Evolutionary conservation across 2,113 vertebrate genomes (phyloP), one percentile per base, ranked within the genome.

Genomic region (Felis chaus): DNA sequence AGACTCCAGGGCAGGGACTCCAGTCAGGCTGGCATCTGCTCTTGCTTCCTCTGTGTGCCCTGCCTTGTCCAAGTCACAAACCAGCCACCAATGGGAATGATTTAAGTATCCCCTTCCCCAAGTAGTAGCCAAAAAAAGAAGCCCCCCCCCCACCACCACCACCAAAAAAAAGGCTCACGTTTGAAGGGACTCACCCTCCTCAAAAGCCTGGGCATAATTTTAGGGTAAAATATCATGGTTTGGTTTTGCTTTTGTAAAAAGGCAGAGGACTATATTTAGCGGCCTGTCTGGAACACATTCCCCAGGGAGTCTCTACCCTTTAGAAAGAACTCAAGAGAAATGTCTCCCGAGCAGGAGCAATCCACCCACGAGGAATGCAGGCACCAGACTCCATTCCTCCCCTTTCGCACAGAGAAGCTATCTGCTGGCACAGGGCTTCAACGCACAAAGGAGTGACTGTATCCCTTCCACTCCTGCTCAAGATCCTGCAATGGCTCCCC

Each of bases 241-340:
- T 97, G 97, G 80, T 55, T 98, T 96, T 95, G 79, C 61, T 96
- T 61, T 68, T 83, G 57, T 55, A 93, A 97, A 96, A 98, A 96
- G 93, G 85, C 85, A 97, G 90, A 97, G 41, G 69, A 84, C 96
- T 98, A 98, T 97, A 98, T 96, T 98, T 98, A 98, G 97, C 39
- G 27, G 69, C 15, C 89, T 96, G 94, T 91, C 92, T 96, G 66
- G 88, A 95, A 89, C 87, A 95, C 92, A 55, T 91, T 97, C 97
- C 95, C 95, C 68, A 74, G 92, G 85, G 97, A 94, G 78, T 82
- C 92, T 93, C 96, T 96, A 80, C 81, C 96, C 97, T 98, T 98
- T 97, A 78, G 71, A 89, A 86, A 79, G 81, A 92, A 87, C 69
- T 87, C 92, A 23, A 80, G 91, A 89, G 92, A 95, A 97, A 96